phyloP scores from a whole-genome alignment of 2,888 invertebrate genomes.

The Aporophyla lueneburgensis region DNA sequence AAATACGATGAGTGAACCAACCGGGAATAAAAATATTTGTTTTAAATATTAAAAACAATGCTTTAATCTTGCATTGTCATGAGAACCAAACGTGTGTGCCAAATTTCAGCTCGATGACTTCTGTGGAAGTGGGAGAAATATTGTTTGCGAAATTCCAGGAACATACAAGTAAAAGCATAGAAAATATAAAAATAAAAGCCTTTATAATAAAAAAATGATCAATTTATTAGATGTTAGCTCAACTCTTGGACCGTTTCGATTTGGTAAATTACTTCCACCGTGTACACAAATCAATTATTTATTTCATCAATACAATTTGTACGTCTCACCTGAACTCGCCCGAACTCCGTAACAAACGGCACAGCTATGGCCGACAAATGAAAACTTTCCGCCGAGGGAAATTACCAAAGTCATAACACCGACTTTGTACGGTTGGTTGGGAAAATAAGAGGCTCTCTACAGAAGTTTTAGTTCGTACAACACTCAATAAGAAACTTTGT shows the following conservation, averaged over 20 bases:
- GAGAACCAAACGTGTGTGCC: no score
- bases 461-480: constrained; percentile 35
- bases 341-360: constrained; percentile 47
- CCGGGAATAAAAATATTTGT: no score
- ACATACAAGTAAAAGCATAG: no score
- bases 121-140: no score
- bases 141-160: no score
- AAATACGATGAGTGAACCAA: neutral
- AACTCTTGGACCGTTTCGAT: neutral
- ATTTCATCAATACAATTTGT: constrained; percentile 57
- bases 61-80: no score
- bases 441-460: constrained; percentile 57
- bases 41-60: no score
- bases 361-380: constrained; percentile 63
- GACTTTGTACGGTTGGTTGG: constrained; percentile 67
- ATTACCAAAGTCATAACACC: constrained; percentile 78
- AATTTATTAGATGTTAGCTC: neutral
- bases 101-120: no score
- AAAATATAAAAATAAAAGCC: no score
- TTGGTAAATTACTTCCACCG: constrained; percentile 1
- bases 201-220: no score
- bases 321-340: constrained; percentile 49
- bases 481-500: neutral
- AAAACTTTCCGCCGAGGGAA: constrained; percentile 81
- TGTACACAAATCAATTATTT: constrained; percentile 44